Percentiles rank a stretch among this genome's conserved stretches.
Evolutionary conservation across 2,113 vertebrate species (phyloP).

Genomic region (Salvator merianae): DNA sequence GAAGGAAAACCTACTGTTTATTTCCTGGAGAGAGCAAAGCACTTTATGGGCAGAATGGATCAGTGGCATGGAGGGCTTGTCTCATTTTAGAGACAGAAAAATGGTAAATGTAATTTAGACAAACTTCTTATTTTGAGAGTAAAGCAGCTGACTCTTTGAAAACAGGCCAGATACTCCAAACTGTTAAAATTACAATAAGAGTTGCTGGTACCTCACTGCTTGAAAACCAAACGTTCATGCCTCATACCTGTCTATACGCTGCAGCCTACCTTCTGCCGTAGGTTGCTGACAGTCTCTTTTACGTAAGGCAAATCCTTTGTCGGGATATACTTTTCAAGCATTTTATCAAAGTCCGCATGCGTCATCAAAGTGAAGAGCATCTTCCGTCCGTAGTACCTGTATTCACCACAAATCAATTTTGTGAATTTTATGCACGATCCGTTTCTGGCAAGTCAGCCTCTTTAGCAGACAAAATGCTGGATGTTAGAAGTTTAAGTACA

Average conservation of each 20-base stretch:
- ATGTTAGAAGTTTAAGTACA: background rate
- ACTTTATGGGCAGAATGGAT: too few relatives aligned
- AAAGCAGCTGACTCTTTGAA: background rate
- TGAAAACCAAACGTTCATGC: too few relatives aligned
- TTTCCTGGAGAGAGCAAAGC: too few relatives aligned
- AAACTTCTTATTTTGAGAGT: background rate
- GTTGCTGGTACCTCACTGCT: background rate
- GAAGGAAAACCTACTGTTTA: background rate
- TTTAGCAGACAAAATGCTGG: background rate
- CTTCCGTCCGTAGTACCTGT: conserved; percentile 88
- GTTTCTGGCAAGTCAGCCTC: background rate
- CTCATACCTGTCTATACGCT: background rate
- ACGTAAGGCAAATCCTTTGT: conserved; percentile 87
- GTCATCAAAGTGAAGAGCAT: conserved; percentile 89
- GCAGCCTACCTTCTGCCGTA: conserved; percentile 85
- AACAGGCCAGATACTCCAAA: background rate
- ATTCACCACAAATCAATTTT: background rate
- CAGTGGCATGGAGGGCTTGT: too few relatives aligned
- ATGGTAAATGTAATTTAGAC: too few relatives aligned
- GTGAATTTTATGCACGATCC: accelerated
- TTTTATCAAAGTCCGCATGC: conserved; percentile 89
- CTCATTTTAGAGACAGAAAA: too few relatives aligned
- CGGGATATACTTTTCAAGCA: conserved; percentile 85
- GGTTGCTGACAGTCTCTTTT: conserved; percentile 82
- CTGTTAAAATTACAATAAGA: background rate